Conservation (phyloP, 2,888 invertebrate species). For the Parnassius orleans region DNA sequence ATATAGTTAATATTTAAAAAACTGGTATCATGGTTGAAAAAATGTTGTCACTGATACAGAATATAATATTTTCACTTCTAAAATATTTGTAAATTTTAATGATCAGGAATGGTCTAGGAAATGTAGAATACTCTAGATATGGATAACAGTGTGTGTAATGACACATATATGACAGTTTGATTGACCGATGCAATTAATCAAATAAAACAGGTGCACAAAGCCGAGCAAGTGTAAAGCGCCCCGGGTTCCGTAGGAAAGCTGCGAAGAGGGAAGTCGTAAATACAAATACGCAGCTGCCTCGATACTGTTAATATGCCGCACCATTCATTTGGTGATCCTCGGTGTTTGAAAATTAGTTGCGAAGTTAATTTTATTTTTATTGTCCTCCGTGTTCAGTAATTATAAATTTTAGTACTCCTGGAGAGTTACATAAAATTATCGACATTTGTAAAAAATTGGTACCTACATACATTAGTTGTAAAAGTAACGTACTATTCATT, state of each 20-base stretch:
- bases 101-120: too few relatives aligned
- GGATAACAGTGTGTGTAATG: neutral
- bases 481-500: too few relatives aligned
- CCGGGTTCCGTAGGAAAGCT: slow-evolving; percentile 56
- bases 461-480: too few relatives aligned
- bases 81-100: too few relatives aligned
- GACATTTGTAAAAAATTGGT: too few relatives aligned
- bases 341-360: slow-evolving; percentile 14
- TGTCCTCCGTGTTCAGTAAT: neutral
- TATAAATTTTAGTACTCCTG: slow-evolving; percentile 9
- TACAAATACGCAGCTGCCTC: slow-evolving; percentile 60
- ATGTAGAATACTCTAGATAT: neutral
- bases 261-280: slow-evolving; percentile 70
- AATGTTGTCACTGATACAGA: too few relatives aligned
- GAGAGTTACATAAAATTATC: neutral
- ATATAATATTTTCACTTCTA: too few relatives aligned
- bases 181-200: slow-evolving; percentile 66
- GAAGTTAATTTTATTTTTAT: slow-evolving; percentile 36
- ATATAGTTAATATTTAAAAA: too few relatives aligned
- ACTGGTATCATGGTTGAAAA: too few relatives aligned
- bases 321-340: slow-evolving; percentile 18
- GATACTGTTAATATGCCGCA: slow-evolving; percentile 40
- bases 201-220: slow-evolving; percentile 65
- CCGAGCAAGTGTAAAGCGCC: slow-evolving; percentile 46
- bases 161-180: slow-evolving; percentile 51